Evolutionary conservation across 1,140 invertebrate species (phyloP), one percentile per base, ranked within the genome.

Genomic region (Aradophagus sp.): DNA sequence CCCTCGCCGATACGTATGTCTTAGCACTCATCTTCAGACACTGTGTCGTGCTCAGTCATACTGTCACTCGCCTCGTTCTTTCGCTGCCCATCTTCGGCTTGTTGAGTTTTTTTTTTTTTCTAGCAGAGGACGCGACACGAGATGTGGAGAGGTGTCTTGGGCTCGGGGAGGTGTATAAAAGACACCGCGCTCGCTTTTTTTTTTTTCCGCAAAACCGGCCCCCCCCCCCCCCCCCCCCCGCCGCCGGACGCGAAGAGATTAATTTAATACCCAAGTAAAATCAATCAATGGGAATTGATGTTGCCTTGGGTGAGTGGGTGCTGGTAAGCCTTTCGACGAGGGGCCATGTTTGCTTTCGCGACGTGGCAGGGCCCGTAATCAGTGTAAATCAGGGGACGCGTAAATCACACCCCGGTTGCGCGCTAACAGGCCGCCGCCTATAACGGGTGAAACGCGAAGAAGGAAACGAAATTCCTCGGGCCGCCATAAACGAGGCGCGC

Each of bases 381-480:
- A 86, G 83, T 81, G 83, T 86, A 85, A 85, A 86, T 85, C 83
- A 84, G 82, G 78, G 80, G 78, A 83, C 81, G 76, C 83, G 84
- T 86, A 86, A 86, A 86, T 86, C 83, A 84, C 80, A 80, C 78
- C 70, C 79, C 63, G n/a, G n/a, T n/a, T n/a, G 69, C 75, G 76
- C 76, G 75, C 75, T 78, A 80, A 82, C 75, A 74, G 69, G 35
- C 74, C 74, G n/a, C n/a, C n/a, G n/a, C n/a, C 75, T 78, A 75
- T 79, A 80, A 79, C 79, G 79, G 80, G 80, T 78, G 74, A 75
- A 69, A 65, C 65, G 10, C 27, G 5, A 29, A 29, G 11, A 29
- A 29, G 2, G 4, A 29, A n/a, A n/a, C n/a, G n/a, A n/a, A n/a
- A n/a, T n/a, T n/a, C n/a, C n/a, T n/a, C n/a, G n/a, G n/a, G n/a